Percentiles rank a stretch among this genome's conserved stretches.
phyloP scores from a whole-genome alignment of 2,888 invertebrate species.

The Slavum lentiscoides region DNA sequence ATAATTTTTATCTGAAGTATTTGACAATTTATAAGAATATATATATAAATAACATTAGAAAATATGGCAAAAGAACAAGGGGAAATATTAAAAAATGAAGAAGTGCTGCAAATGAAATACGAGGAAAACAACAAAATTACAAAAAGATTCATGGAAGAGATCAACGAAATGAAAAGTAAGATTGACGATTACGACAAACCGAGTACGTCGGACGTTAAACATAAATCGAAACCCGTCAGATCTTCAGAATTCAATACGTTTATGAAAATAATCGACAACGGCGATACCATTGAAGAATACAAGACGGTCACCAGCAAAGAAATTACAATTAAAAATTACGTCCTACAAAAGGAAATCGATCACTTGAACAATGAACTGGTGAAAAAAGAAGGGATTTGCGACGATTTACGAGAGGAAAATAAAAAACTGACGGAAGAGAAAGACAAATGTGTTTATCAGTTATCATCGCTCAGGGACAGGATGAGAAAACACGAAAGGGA shows the following conservation, averaged over 20 bases:
- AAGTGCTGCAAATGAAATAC: slow-evolving; percentile 48
- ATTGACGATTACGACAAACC: slow-evolving; percentile 27
- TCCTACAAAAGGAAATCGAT: slow-evolving; percentile 46
- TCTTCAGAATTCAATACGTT: slow-evolving; percentile 40
- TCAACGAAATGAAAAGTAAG: slow-evolving; percentile 48
- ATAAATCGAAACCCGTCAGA: slow-evolving; percentile 32
- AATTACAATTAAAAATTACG: slow-evolving; percentile 44
- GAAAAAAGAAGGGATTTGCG: slow-evolving; percentile 23
- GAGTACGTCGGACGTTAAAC: slow-evolving; percentile 8
- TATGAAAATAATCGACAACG: slow-evolving; percentile 46
- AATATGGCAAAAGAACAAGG: slow-evolving; percentile 32
- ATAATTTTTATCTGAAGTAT: neutral
- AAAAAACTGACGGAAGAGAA: slow-evolving; percentile 37
- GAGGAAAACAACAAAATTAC: slow-evolving; percentile 43
- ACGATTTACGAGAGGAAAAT: slow-evolving; percentile 33
- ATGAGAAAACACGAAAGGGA: slow-evolving; percentile 28
- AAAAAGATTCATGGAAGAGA: slow-evolving; percentile 46
- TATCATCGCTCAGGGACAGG: slow-evolving; percentile 17
- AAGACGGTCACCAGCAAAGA: slow-evolving; percentile 45
- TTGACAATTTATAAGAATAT: neutral
- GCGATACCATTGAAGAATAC: slow-evolving; percentile 32
- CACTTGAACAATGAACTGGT: slow-evolving; percentile 30
- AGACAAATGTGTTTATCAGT: slow-evolving; percentile 15
- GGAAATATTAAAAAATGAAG: slow-evolving; percentile 43
- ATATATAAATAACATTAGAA: neutral